phyloP scores from a whole-genome alignment of 2,797 vertebrate genomes.

The Ciconia nigra region DNA sequence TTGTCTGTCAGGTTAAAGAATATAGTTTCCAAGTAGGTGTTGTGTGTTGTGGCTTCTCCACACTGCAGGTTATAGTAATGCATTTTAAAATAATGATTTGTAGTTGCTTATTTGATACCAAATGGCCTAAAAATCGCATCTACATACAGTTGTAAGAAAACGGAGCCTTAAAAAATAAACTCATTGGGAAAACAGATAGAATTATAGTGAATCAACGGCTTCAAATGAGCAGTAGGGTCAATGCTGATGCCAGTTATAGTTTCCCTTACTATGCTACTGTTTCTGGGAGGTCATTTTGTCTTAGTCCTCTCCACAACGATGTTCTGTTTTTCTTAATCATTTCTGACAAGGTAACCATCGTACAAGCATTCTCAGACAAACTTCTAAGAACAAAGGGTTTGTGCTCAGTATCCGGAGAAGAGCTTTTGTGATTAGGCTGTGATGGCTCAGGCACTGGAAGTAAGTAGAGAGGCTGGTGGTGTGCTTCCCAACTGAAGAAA shows the following conservation, averaged over 20 bases:
- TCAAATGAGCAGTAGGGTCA: neutral
- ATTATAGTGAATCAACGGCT: neutral
- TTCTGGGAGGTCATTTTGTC: neutral
- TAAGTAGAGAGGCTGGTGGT: neutral
- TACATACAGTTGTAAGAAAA: neutral
- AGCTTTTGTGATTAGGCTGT: neutral
- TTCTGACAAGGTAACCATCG: neutral
- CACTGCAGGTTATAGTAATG: neutral
- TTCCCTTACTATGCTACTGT: neutral
- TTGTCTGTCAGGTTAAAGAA: neutral
- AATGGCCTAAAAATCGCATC: neutral
- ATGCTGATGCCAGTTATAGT: neutral
- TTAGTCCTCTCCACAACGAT: fast-evolving
- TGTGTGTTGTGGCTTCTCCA: neutral
- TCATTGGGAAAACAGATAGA: neutral
- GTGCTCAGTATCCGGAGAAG: neutral
- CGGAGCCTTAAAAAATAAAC: neutral
- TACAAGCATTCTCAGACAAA: neutral
- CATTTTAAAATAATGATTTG: neutral
- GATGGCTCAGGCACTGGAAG: neutral
- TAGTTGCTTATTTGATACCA: neutral
- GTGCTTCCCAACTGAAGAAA: neutral
- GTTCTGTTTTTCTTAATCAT: neutral
- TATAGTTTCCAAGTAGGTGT: neutral
- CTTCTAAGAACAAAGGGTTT: neutral